Evolutionary conservation across 2,888 invertebrate genomes (phyloP).

Genomic region (Scaptomyza caliginosa): DNA sequence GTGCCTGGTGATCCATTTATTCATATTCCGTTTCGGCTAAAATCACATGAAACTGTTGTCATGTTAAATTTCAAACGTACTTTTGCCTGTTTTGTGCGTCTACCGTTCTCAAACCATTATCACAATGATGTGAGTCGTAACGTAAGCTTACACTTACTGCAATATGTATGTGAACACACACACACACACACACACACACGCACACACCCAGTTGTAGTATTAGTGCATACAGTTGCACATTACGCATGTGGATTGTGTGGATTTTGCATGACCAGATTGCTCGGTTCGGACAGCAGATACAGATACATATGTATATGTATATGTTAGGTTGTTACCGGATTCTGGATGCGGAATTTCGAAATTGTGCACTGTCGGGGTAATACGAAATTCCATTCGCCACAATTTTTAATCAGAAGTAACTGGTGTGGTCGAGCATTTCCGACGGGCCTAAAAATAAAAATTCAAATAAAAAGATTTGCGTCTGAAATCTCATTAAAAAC

Average conservation of each 20-base stretch:
- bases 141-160: constrained; percentile 29
- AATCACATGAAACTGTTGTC: constrained; percentile 41
- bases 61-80: constrained; percentile 31
- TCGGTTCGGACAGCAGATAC: constrained; percentile 25
- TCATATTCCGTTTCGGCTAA: constrained; percentile 39
- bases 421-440: constrained; percentile 71
- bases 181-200: constrained; percentile 2
- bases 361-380: constrained; percentile 61
- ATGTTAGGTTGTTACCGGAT: constrained; percentile 34
- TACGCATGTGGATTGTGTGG: constrained; percentile 39
- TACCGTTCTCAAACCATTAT: constrained; percentile 8
- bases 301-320: not conserved
- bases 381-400: constrained; percentile 64
- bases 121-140: constrained; percentile 9
- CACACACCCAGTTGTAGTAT: not conserved
- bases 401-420: constrained; percentile 73
- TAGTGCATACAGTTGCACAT: constrained; percentile 24
- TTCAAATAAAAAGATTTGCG: constrained; percentile 70
- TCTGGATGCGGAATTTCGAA: constrained; percentile 66
- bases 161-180: constrained; percentile 18
- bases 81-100: not conserved
- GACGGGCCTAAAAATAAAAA: constrained; percentile 71
- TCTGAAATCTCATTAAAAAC: constrained; percentile 73
- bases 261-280: constrained; percentile 34
- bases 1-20: constrained; percentile 43